Conservation (phyloP, 1,140 invertebrate species). For the Calephelis virginiensis region DNA sequence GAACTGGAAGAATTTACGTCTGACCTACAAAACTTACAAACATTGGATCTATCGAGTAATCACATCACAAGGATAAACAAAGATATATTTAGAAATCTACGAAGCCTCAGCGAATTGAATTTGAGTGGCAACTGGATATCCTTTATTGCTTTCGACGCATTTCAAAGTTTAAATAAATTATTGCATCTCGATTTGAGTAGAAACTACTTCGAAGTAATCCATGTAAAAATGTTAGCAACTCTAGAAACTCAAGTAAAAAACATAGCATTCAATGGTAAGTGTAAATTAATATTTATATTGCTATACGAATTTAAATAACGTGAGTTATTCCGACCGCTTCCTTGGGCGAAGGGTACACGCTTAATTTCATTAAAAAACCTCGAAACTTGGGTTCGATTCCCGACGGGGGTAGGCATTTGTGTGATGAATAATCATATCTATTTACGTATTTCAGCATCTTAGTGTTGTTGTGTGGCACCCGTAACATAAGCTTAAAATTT, state of each 20-base stretch:
- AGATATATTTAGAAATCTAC: slow-evolving; percentile 86
- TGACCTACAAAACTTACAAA: slow-evolving; percentile 87
- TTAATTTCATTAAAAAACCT: too few relatives aligned
- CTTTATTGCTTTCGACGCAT: slow-evolving; percentile 87
- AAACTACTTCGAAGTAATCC: slow-evolving; percentile 91
- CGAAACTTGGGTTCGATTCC: too few relatives aligned
- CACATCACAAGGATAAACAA: slow-evolving; percentile 88
- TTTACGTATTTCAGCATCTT: too few relatives aligned
- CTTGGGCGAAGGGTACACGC: too few relatives aligned
- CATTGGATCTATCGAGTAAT: slow-evolving; percentile 91
- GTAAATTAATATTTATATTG: slow-evolving; percentile 15
- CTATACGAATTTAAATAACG: too few relatives aligned
- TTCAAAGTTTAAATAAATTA: slow-evolving; percentile 88
- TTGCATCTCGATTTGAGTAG: slow-evolving; percentile 89
- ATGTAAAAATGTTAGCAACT: slow-evolving; percentile 85
- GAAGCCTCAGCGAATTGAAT: slow-evolving; percentile 86
- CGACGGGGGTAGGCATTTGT: too few relatives aligned
- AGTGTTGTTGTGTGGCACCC: too few relatives aligned
- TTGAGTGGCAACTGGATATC: slow-evolving; percentile 91
- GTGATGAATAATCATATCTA: too few relatives aligned
- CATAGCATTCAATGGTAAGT: slow-evolving; percentile 87
- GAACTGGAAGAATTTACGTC: slow-evolving; percentile 90
- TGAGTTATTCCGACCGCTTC: too few relatives aligned
- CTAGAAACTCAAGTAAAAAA: slow-evolving; percentile 90
- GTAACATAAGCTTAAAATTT: too few relatives aligned